phyloP scores from a whole-genome alignment of 2,888 invertebrate genomes.

The Ischnura elegans region DNA sequence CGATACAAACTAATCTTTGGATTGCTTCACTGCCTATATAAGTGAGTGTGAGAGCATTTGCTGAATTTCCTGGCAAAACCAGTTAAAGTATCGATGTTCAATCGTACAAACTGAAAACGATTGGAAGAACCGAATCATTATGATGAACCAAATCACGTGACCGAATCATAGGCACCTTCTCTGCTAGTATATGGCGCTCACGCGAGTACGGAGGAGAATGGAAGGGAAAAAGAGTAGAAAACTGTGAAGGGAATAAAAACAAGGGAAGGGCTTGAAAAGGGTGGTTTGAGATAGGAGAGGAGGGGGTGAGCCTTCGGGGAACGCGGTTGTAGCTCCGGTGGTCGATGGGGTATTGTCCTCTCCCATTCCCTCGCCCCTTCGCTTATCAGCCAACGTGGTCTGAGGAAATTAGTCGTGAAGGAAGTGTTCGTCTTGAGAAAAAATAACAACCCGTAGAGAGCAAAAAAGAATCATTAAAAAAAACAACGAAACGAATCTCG shows the following conservation, averaged over 20 bases:
- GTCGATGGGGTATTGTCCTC: slow-evolving; percentile 61
- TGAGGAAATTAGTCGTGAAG: slow-evolving; percentile 55
- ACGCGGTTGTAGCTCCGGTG: not conserved
- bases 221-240: not conserved
- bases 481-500: not conserved
- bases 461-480: slow-evolving; percentile 2
- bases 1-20: too few species aligned
- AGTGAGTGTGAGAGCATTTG: too few species aligned
- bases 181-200: not conserved
- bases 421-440: slow-evolving; percentile 49
- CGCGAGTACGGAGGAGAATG: not conserved
- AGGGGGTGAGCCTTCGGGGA: not conserved
- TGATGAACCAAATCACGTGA: too few species aligned
- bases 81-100: too few species aligned
- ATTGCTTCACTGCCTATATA: too few species aligned
- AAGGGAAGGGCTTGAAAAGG: too few species aligned
- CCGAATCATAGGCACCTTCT: too few species aligned
- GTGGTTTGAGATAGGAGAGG: too few species aligned
- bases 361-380: not conserved
- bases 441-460: slow-evolving; percentile 34
- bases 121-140: too few species aligned
- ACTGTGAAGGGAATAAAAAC: not conserved
- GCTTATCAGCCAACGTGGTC: slow-evolving; percentile 57
- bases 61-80: too few species aligned
- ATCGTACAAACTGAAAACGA: too few species aligned